Evolutionary conservation across 2,888 invertebrate genomes (phyloP).

Genomic region (Chalcosyrphus nemorum): DNA sequence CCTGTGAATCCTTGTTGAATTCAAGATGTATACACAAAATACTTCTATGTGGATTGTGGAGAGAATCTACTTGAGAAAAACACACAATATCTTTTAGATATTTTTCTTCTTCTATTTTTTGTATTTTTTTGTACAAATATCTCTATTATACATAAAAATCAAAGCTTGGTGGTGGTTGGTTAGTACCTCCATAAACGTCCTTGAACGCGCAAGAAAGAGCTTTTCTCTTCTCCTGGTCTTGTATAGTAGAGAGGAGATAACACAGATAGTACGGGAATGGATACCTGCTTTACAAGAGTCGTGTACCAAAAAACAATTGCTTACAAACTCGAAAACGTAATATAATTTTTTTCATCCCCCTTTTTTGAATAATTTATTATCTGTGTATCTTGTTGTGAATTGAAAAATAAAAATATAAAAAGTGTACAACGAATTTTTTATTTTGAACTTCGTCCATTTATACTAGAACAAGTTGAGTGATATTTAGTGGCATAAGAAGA

Average conservation of each 20-base stretch:
- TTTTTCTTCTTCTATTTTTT: slow-evolving; percentile 6
- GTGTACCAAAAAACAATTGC: slow-evolving; percentile 37
- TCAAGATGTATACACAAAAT: slow-evolving; percentile 62
- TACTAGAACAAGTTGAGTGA: slow-evolving; percentile 21
- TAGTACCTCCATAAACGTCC: slow-evolving; percentile 65
- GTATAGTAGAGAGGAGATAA: slow-evolving; percentile 35
- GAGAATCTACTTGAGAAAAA: slow-evolving; percentile 36
- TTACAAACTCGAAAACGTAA: slow-evolving; percentile 55
- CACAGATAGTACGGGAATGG: slow-evolving; percentile 42
- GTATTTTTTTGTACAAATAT: slow-evolving; percentile 54
- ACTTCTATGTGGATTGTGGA: slow-evolving; percentile 63
- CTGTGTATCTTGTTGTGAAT: slow-evolving; percentile 12
- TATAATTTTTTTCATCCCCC: slow-evolving; percentile 41
- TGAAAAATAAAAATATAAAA: not conserved
- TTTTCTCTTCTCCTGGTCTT: slow-evolving; percentile 50
- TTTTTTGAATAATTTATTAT: slow-evolving; percentile 31
- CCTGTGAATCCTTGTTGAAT: slow-evolving; percentile 55
- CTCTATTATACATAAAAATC: slow-evolving; percentile 72
- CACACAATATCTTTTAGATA: slow-evolving; percentile 30
- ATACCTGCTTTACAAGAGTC: slow-evolving; percentile 55
- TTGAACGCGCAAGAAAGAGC: slow-evolving; percentile 71
- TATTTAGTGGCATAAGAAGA: slow-evolving; percentile 16
- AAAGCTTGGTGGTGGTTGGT: slow-evolving; percentile 68
- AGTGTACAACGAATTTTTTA: slow-evolving; percentile 66
- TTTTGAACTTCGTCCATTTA: slow-evolving; percentile 53